A percentile compares a stretch with the other conserved stretches of the same genome.
Conservation (phyloP, 2,113 vertebrate species). For the Sphyrna mokarran region DNA sequence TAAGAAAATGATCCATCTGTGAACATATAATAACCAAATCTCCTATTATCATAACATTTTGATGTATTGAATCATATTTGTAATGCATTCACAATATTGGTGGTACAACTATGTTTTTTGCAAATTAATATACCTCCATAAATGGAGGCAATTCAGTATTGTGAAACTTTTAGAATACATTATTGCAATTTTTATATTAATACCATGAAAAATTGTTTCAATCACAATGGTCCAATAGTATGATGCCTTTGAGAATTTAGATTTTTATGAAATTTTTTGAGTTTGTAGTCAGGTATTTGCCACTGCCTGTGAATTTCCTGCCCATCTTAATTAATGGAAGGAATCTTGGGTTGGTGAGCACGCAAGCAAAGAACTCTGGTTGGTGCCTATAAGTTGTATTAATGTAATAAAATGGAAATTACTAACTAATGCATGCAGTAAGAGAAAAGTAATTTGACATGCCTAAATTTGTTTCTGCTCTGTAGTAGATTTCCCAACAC, state of each 20-base stretch:
- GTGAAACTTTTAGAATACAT: not conserved
- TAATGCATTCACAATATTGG: not conserved
- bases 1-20: not conserved
- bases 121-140: not conserved
- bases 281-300: not conserved
- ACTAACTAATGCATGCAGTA: not conserved
- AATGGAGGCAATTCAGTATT: not conserved
- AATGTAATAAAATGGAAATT: not conserved
- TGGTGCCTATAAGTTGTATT: not conserved
- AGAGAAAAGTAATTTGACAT: not conserved
- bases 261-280: not conserved
- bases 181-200: not conserved
- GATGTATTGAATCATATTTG: not conserved
- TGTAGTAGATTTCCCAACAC: conserved; percentile 90
- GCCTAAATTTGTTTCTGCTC: conserved; percentile 38
- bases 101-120: not conserved
- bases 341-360: not conserved
- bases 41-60: not conserved
- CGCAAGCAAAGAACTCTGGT: not conserved
- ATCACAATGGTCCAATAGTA: not conserved
- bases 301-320: not conserved
- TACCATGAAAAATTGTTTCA: not conserved
- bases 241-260: not conserved
- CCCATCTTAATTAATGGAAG: not conserved
- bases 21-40: not conserved